Evolutionary conservation across 2,888 invertebrate genomes (phyloP), one percentile per base, ranked within the genome.

Genomic region (Tortricodes alternella): DNA sequence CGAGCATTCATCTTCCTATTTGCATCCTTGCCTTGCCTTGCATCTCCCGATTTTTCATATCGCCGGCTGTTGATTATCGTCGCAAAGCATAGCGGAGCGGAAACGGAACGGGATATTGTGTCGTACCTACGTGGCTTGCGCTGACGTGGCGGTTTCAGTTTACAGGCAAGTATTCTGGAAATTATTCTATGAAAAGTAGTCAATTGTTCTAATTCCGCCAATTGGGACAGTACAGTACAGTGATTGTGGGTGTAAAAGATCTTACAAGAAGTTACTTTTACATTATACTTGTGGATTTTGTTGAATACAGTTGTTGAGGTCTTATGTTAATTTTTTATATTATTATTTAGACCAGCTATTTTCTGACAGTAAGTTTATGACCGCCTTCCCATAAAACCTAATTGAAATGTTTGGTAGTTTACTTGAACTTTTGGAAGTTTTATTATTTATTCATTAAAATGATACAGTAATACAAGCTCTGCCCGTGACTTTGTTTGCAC

Each of bases 71-170:
- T 68, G 58, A 69, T 66, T 65, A 56, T 50, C 44, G 23, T 21
- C 5, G 21, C 21, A 4, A 27, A 21, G 27, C 29, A n/a, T 29
- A 29, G 29, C 29, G 73, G 70, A n/a, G n/a, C 67, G 73, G 70
- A 70, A 73, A 73, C 72, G 81, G 79, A 83, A 76, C 64, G 69
- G 75, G 79, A 76, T 80, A 78, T 76, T 73, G 68, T 19, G 27
- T 11, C 19, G 15, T 13, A 48, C 16, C 48, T 74, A 82, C 83
- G 86, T 85, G 79, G 68, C 69, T 66, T 53, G 65, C 68, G 78
- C 77, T 85, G 87, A 87, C 87, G 87, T 88, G 88, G 86, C 85
- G 48, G 46, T 43, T 16, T 52, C 48, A 24, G 46, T 51, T 58
- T 38, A 39, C 29, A 29, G 56, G 43, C 56, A 15, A 50, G 49